phyloP scores from a whole-genome alignment of 2,797 vertebrate species.

The Squalus acanthias region DNA sequence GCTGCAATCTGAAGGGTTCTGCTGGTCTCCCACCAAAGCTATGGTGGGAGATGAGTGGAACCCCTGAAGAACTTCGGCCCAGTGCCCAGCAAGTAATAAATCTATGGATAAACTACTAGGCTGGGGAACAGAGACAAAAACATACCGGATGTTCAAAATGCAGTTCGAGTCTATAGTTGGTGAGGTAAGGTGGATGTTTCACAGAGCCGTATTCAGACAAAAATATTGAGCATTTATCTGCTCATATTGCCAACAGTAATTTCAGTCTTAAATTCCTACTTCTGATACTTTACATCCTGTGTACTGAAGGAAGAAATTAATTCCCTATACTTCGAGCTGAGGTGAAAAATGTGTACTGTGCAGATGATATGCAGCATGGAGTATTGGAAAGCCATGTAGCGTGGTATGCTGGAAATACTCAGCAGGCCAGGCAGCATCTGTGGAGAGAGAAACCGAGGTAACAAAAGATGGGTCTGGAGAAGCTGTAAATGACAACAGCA shows the following conservation, averaged over 20 bases:
- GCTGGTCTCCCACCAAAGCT: neutral
- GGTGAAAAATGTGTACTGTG: neutral
- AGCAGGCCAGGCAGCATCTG: too few species aligned
- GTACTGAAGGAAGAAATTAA: neutral
- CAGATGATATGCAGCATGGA: neutral
- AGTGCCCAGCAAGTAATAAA: neutral
- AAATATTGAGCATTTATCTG: neutral
- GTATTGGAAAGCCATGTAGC: neutral
- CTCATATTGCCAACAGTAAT: neutral
- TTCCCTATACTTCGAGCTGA: neutral
- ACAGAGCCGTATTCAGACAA: neutral
- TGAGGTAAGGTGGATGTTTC: neutral
- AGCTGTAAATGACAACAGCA: too few species aligned
- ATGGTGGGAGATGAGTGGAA: neutral
- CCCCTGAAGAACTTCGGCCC: neutral
- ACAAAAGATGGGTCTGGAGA: too few species aligned
- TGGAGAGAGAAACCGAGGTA: too few species aligned
- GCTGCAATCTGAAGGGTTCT: neutral
- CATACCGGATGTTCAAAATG: neutral
- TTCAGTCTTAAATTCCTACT: neutral
- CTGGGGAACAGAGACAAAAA: neutral
- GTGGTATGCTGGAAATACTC: neutral
- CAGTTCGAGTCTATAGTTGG: neutral
- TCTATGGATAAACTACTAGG: neutral
- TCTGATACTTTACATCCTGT: neutral